phyloP scores from a whole-genome alignment of 2,113 vertebrate genomes.

The Myotis davidii region DNA sequence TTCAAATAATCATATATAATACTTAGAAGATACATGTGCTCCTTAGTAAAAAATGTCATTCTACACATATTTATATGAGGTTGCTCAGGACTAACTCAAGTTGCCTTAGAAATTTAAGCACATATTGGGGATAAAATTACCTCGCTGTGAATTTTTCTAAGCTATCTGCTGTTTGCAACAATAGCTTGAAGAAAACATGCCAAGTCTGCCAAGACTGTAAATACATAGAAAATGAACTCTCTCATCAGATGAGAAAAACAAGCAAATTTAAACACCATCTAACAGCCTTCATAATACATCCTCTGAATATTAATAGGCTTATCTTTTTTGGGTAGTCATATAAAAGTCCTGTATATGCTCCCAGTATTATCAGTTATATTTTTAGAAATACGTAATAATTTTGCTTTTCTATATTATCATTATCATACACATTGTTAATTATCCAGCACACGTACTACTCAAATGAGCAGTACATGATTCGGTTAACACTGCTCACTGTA shows the following conservation, averaged over 20 bases:
- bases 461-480: neutral
- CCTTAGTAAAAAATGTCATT: neutral
- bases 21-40: neutral
- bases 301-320: neutral
- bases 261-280: neutral
- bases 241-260: conserved; percentile 23
- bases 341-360: neutral
- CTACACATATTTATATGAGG: neutral
- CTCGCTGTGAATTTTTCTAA: neutral
- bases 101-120: conserved; percentile 25
- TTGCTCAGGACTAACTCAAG: neutral
- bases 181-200: neutral
- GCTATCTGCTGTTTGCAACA: neutral
- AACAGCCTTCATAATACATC: neutral
- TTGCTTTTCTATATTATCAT: neutral
- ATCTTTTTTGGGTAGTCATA: neutral
- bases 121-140: neutral
- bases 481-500: neutral
- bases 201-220: conserved; percentile 2
- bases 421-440: neutral
- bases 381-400: neutral
- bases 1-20: neutral
- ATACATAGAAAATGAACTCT: conserved; percentile 18
- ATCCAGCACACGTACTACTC: neutral
- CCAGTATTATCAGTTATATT: neutral